Evolutionary conservation across 2,888 invertebrate genomes (phyloP), one percentile per base, ranked within the genome.

Genomic region (Camptogramma bilineatum): DNA sequence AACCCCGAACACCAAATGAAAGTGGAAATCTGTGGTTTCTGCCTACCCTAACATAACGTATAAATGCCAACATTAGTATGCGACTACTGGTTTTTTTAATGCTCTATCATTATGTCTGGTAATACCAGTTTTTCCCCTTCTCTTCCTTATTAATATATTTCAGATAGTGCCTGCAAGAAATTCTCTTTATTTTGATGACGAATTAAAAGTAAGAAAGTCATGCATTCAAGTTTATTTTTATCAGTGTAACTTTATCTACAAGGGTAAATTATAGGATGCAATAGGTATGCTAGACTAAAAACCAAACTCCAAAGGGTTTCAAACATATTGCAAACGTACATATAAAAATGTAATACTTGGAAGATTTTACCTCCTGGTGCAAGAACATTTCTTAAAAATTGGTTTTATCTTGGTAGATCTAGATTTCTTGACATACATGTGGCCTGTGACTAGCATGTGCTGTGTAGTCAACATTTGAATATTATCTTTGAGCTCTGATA

Each of bases 401-500:
- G 72, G 69, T 17, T 52, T 44, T n/a, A 51, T 39, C 39, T 50
- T 59, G 13, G 52, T 46, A 34, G 44, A 34, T 21, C 39, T 62
- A 8, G 54, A 17, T 28, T 34, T 62, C 57, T 60, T 42, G 46
- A 53, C 44, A 5, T 48, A 56, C 63, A 56, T 46, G 55, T 66
- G 18, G 21, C 82, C 79, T 64, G 73, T 83, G 1, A 82, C 66
- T 48, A 74, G 28, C 42, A 72, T 70, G 67, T 86, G 84, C 44
- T 88, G 84, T 7, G 71, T 48, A 42, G 78, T 71, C 19, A 91
- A 70, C 47, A 55, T 55, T 28, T 87, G 82, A 19, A 90, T 74
- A 54, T 90, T 87, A 48, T 81, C 66, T 73, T 81, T 84, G 16
- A 91, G 73, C 52, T 74, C 73, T 59, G 75, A 80, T 21, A 91